A percentile compares a stretch with the other conserved stretches of the same genome.
Evolutionary conservation across 2,113 vertebrate genomes (phyloP).

Genomic region (Platichthys flesus): DNA sequence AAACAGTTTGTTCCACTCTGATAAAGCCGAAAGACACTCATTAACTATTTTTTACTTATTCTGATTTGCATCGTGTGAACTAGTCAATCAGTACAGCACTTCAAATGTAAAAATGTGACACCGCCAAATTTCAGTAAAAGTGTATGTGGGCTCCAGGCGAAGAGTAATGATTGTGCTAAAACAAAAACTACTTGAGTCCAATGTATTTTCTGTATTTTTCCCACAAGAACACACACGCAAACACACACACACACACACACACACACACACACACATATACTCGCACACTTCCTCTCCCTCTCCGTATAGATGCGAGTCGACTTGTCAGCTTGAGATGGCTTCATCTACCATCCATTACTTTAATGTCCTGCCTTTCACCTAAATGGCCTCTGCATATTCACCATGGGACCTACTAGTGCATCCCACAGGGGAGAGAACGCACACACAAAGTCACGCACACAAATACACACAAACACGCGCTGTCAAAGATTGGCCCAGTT

Average conservation of each 20-base stretch:
- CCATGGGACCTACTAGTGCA: slow-evolving; percentile 72
- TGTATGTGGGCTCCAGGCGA: slow-evolving; percentile 81
- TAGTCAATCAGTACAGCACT: slow-evolving; percentile 78
- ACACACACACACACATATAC: slow-evolving; percentile 16
- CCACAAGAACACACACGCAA: slow-evolving; percentile 15
- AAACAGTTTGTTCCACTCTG: slow-evolving; percentile 65
- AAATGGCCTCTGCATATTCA: slow-evolving; percentile 93
- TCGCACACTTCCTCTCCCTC: slow-evolving; percentile 41
- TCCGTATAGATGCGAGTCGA: slow-evolving; percentile 80
- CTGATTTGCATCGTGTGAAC: slow-evolving; percentile 71
- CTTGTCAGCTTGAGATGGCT: slow-evolving; percentile 85
- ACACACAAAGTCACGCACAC: slow-evolving; percentile 34
- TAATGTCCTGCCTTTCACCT: slow-evolving; percentile 89
- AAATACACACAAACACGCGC: slow-evolving; percentile 17
- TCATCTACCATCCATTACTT: slow-evolving; percentile 90
- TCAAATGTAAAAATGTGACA: slow-evolving; percentile 73
- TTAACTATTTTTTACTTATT: slow-evolving; percentile 70
- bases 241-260: slow-evolving; percentile 10
- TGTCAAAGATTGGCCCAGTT: slow-evolving; percentile 70
- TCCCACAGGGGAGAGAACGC: slow-evolving; percentile 56
- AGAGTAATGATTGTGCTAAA: slow-evolving; percentile 88
- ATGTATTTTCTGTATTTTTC: slow-evolving; percentile 5
- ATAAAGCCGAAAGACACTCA: slow-evolving; percentile 67
- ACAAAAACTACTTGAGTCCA: slow-evolving; percentile 76
- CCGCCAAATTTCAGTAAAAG: slow-evolving; percentile 82